phyloP scores from a whole-genome alignment of 2,113 vertebrate species.

The Microcebus murinus region DNA sequence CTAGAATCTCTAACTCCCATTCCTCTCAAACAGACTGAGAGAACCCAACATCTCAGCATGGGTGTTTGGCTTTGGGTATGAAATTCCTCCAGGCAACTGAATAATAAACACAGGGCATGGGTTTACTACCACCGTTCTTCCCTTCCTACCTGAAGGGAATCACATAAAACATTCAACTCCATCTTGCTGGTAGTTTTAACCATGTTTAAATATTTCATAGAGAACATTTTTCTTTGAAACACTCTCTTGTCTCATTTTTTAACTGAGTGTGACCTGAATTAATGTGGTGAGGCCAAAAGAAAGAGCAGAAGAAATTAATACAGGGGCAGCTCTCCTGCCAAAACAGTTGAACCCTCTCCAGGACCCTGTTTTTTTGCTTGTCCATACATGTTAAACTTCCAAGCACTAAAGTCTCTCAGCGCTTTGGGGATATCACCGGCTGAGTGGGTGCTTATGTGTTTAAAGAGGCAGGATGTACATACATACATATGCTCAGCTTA shows the following conservation, averaged over 20 bases:
- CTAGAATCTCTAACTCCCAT: background rate
- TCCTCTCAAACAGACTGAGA: background rate
- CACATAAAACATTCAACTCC: constrained; percentile 70
- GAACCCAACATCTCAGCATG: background rate
- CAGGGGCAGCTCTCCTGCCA: background rate
- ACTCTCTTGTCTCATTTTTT: constrained; percentile 54
- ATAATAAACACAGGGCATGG: background rate
- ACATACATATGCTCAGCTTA: background rate
- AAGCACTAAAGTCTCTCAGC: background rate
- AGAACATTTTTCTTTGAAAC: constrained; percentile 74
- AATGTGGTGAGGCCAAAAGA: constrained; percentile 14
- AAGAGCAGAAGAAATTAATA: background rate
- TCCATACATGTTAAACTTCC: background rate
- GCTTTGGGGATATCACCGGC: background rate
- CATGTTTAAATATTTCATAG: constrained; percentile 75
- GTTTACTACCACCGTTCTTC: background rate
- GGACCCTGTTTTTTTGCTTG: background rate
- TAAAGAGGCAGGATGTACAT: background rate
- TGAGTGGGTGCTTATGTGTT: too few species aligned
- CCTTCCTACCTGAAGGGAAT: background rate
- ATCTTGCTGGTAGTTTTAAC: constrained; percentile 59
- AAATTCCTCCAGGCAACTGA: background rate
- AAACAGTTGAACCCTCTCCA: background rate
- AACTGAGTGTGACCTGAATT: constrained; percentile 65
- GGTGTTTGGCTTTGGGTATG: background rate